These are phyloP conservation scores for Neosilurus mollespiculum DNA, from an alignment of 2,797 vertebrate genomes.

Conservation along the genomic window DNA sequence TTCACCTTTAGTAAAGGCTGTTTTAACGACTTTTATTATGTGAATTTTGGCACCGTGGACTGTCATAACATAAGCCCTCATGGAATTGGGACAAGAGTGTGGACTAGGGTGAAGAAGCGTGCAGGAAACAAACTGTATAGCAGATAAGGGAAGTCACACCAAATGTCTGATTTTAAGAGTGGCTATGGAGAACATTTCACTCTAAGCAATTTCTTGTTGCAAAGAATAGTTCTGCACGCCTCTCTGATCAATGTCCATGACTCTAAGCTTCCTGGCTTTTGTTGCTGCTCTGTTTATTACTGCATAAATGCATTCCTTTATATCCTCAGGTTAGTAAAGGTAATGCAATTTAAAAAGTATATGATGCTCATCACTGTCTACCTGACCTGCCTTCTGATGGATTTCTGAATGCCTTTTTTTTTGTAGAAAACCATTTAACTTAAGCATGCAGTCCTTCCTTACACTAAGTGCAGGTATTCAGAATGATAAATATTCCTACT, in stretches of 20 bases:
- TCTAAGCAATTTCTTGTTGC: not conserved
- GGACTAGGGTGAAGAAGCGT: not conserved
- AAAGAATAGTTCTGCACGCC: not conserved
- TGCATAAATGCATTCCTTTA: conserved; percentile 33
- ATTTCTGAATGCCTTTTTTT: conserved; percentile 43
- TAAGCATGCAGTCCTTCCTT: conserved; percentile 40
- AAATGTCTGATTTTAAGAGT: not conserved
- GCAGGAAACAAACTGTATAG: not conserved
- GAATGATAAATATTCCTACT: conserved; percentile 49
- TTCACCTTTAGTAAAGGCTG: not conserved
- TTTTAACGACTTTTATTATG: not conserved
- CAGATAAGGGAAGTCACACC: not conserved
- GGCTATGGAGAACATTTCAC: not conserved
- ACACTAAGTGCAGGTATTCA: conserved; percentile 42
- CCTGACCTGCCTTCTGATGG: conserved; percentile 48
- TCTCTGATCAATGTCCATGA: not conserved
- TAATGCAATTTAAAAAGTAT: conserved; percentile 41
- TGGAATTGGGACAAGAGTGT: not conserved
- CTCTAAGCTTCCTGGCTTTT: conserved; percentile 23
- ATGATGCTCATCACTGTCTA: conserved; percentile 31
- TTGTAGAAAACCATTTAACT: conserved; percentile 45
- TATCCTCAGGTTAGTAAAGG: conserved; percentile 41
- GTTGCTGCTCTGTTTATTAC: conserved; percentile 34
- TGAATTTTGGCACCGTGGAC: not conserved
- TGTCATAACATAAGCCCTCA: not conserved